Percentiles rank a stretch among this genome's conserved stretches.
Conservation (phyloP, 30 jellyfish, hydroid and myxozoan genomes). For the Aurelia coerulea region DNA sequence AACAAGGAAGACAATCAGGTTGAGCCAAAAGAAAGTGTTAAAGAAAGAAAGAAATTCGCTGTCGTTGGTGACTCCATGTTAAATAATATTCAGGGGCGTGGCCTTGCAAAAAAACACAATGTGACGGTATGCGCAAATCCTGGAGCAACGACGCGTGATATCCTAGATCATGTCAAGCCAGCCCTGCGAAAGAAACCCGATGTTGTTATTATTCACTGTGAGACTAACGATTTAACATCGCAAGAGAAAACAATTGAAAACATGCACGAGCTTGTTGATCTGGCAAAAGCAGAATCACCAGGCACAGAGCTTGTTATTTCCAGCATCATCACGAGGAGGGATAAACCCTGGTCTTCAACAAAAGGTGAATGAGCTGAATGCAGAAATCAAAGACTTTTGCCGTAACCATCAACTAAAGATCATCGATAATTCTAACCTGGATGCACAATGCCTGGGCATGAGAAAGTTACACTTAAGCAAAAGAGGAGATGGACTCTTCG, state of each 20-base stretch:
- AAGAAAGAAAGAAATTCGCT: constrained; percentile 5
- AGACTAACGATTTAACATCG: constrained; percentile 4
- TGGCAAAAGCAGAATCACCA: too few relatives aligned
- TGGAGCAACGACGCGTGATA: constrained; percentile 19
- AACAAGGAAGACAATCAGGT: background rate
- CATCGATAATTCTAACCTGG: too few relatives aligned
- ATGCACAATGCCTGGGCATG: too few relatives aligned
- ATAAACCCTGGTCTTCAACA: too few relatives aligned
- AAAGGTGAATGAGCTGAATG: too few relatives aligned
- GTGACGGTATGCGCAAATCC: constrained; percentile 6
- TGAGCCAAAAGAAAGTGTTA: constrained; percentile 3
- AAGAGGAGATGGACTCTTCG: too few relatives aligned
- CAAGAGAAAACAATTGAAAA: constrained; percentile 12
- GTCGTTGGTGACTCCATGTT: constrained; percentile 11
- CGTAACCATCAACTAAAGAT: too few relatives aligned
- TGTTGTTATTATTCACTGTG: background rate
- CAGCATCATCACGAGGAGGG: too few relatives aligned
- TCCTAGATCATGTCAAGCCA: background rate
- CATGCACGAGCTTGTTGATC: background rate
- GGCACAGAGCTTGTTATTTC: too few relatives aligned
- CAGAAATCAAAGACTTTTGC: too few relatives aligned
- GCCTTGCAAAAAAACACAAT: background rate
- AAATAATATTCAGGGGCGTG: background rate
- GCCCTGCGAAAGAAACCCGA: background rate
- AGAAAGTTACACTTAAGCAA: too few relatives aligned